Evolutionary conservation across 64 coral and sea anemone genomes (phyloP), one percentile per base, ranked within the genome.

Genomic region (Dendrophyllia cribrosa): DNA sequence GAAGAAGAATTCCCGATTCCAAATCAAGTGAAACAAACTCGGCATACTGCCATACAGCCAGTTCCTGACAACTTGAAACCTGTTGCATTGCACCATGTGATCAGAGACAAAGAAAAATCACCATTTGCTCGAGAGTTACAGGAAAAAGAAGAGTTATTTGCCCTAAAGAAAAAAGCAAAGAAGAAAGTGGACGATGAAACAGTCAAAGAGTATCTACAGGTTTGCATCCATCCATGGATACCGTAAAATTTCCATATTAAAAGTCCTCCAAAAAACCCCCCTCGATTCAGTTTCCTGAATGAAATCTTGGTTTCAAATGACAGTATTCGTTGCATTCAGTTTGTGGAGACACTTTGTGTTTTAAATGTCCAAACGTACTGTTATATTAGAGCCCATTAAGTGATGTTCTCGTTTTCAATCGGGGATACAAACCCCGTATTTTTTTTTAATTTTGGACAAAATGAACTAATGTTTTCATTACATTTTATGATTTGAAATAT

Each of bases 281-380:
- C 74, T 96, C 1, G 85, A 81, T 51, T 63, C 58, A 5, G 93
- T 98, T 3, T 91, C 96, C 9, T 58, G 95, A 5, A n/a, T n/a
- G n/a, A n/a, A n/a, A n/a, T n/a, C 96, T 95, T 92, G 86, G 95
- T 66, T 75, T 95, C 44, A 98, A 95, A 22, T 77, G 96, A 59
- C 90, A 93, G 11, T 20, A 85, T 53, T 98, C 92, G 96, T n/a
- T n/a, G n/a, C n/a, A n/a, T n/a, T n/a, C n/a, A n/a, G n/a, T n/a
- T n/a, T n/a, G n/a, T n/a, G n/a, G n/a, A n/a, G n/a, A n/a, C n/a
- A n/a, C n/a, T n/a, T n/a, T n/a, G n/a, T n/a, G n/a, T n/a, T n/a
- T n/a, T n/a, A n/a, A n/a, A n/a, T n/a, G n/a, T n/a, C n/a, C n/a
- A n/a, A n/a, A n/a, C n/a, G n/a, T n/a, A n/a, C n/a, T n/a, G n/a